Conservation (phyloP, 2,797 vertebrate species). For the Odontamblyopus lacepedii region DNA sequence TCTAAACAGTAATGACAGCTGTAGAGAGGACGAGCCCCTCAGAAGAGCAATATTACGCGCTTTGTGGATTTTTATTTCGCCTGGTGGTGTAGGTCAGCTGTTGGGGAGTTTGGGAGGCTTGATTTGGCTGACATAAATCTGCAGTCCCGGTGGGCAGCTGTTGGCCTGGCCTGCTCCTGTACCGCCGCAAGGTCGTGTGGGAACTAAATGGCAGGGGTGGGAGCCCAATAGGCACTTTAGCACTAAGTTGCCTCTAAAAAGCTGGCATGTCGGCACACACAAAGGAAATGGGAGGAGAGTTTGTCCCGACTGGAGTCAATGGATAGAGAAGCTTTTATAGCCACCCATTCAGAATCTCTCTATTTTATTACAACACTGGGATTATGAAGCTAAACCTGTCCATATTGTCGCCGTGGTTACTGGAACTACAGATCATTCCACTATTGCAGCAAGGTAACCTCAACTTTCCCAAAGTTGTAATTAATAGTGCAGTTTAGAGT, state of each 20-base stretch:
- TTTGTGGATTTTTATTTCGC: constrained; percentile 68
- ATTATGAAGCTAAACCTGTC: constrained; percentile 29
- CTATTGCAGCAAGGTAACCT: constrained; percentile 21
- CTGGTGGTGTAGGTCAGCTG: constrained; percentile 62
- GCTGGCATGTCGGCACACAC: constrained; percentile 48
- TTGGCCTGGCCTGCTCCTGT: constrained; percentile 50
- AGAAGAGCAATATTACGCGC: constrained; percentile 63
- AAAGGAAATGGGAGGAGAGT: constrained; percentile 63
- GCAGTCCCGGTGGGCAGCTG: constrained; percentile 57
- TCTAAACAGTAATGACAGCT: constrained; percentile 63
- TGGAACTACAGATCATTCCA: neutral
- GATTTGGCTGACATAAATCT: constrained; percentile 64
- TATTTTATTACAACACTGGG: constrained; percentile 34
- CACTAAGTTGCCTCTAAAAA: constrained; percentile 56
- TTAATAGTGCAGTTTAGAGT: constrained; percentile 29
- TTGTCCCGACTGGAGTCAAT: constrained; percentile 49
- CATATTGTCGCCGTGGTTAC: constrained; percentile 4
- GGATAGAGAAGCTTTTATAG: constrained; percentile 47
- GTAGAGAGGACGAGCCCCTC: constrained; percentile 57
- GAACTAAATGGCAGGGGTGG: constrained; percentile 66
- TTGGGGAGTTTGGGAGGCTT: constrained; percentile 60
- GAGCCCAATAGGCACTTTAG: constrained; percentile 49
- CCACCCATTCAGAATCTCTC: constrained; percentile 46
- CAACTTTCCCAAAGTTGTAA: constrained; percentile 15
- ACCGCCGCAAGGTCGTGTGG: constrained; percentile 59